Evolutionary conservation across 2,113 vertebrate species (phyloP).

Genomic region (Cyprinodon tularosa): DNA sequence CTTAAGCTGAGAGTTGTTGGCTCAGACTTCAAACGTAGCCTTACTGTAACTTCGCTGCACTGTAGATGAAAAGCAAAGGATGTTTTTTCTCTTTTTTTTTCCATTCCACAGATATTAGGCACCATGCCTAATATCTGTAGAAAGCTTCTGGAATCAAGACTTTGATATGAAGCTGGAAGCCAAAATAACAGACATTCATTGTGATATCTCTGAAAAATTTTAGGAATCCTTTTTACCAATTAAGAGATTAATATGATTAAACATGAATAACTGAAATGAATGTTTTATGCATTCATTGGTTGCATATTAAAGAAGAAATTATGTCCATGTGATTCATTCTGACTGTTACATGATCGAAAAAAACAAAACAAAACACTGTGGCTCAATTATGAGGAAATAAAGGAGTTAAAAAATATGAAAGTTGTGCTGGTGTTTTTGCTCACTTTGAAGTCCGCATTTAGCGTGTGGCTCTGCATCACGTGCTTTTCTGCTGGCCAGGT

Average conservation of each 20-base stretch:
- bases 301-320: neutral
- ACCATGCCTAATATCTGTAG: slow-evolving; percentile 34
- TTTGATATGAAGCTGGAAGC: slow-evolving; percentile 31
- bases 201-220: slow-evolving; percentile 4
- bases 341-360: neutral
- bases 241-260: slow-evolving; percentile 3
- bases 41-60: slow-evolving; percentile 36
- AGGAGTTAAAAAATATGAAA: neutral
- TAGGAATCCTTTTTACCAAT: neutral
- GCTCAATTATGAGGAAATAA: slow-evolving; percentile 1
- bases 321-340: neutral
- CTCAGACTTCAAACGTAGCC: slow-evolving; percentile 58
- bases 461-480: slow-evolving; percentile 53
- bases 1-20: slow-evolving; percentile 46
- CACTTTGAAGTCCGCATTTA: slow-evolving; percentile 7
- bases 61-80: slow-evolving; percentile 56
- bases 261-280: neutral
- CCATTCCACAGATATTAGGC: too few species aligned
- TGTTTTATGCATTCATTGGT: neutral
- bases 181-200: slow-evolving; percentile 23
- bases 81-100: slow-evolving; percentile 6
- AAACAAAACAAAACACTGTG: neutral
- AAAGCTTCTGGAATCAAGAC: slow-evolving; percentile 41
- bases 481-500: slow-evolving; percentile 70
- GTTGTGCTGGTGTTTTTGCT: neutral